Base-by-base conservation (phyloP, 1,140 invertebrate species). In the Trypoxylus dichotomus region DNA sequence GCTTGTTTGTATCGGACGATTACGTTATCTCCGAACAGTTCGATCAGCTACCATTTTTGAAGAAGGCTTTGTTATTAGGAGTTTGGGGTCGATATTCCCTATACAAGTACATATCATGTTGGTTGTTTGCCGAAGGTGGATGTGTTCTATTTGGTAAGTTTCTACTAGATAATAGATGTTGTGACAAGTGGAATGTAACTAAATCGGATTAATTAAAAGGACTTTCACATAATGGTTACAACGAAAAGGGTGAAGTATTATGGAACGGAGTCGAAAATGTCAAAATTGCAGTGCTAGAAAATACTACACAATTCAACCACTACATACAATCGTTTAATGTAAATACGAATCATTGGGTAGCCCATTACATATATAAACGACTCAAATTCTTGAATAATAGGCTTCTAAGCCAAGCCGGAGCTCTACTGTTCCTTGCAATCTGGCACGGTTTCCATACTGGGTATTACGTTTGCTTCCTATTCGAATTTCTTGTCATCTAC, bases 371-470 rank as follows among this genome's bases (percentile, higher is more conserved):
- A 58, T 98, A 96, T 85, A 98, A 98, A 85, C 88, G 97, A 11
- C 87, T 98, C 13, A 95, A 94, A 83, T 98, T 98, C 86, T 87
- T 99, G 1, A 94, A 94, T 24, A 97, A 95, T 85, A 91, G 93
- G 37, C 87, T 92, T n/a, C 86, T 94, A 5, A 98, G 96, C 76
- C 97, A 98, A 86, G 85, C 91, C 2, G 88, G 91, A 0, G 94
- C 96, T 0, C 87, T 99, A 19, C 58, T 92, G 0, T 98, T 98
- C 86, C 89, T 99, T 10, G 95, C 97, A 0, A 79, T 98, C 0
- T 99, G 97, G 97, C 97, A 99, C 85, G 97, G 97, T 15, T 90
- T 95, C 54, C 93, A 96, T 81, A 92, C 92, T 11, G 96, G 96
- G 2, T 99, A 99, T 83, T 98, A 97, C 83, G 88, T 95, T 79